Base-by-base conservation (phyloP, 2,888 invertebrate genomes). In the Cheilosia pagana region DNA sequence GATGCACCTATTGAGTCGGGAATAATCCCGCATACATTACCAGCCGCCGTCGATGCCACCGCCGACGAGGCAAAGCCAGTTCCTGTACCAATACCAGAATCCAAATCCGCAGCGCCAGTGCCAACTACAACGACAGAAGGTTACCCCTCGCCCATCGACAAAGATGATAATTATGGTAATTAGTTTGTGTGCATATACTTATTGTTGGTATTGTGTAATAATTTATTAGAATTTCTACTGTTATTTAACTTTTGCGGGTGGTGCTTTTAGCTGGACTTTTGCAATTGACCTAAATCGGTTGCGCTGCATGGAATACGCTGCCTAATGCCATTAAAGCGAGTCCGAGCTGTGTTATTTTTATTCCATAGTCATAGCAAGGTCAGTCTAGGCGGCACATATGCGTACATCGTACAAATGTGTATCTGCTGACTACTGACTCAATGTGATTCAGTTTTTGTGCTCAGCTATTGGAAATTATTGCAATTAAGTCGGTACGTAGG, bases 151-250 rank as follows among this genome's bases (percentile, higher is more conserved):
- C 52, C 68, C 68, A 55, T 79, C 16, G 63, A 57, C 74, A 39
- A 65, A 31, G 74, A 83, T 41, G 83, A 83, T 74, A 74, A 81
- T 81, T 81, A 85, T 81, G 85, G 85, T 85, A 85, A 81, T 75
- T 85, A 75, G 21, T 78, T 68, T 83, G 67, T 28, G 28, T 28
- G n/a, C n/a, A 8, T 55, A 63, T 57, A 62, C 23, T 63, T 71
- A 50, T 63, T 41, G 65, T 28, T 65, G n/a, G 62, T 41, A 43
- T 39, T 50, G 16, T 21, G 19, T n/a, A 8, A 28, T 48, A 55
- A 52, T 57, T 45, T 74, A 57, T 60, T 53, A n/a, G 25, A 59
- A 19, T 28, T 23, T 75, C 39, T 68, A 25, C 43, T 35, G 19
- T 53, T 65, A 57, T 59, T 23, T 50, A 50, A 50, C 19, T 70